These are phyloP conservation scores for Cranoglanis bouderius DNA, from an alignment of 2,113 vertebrate genomes.

Conservation along the genomic window DNA sequence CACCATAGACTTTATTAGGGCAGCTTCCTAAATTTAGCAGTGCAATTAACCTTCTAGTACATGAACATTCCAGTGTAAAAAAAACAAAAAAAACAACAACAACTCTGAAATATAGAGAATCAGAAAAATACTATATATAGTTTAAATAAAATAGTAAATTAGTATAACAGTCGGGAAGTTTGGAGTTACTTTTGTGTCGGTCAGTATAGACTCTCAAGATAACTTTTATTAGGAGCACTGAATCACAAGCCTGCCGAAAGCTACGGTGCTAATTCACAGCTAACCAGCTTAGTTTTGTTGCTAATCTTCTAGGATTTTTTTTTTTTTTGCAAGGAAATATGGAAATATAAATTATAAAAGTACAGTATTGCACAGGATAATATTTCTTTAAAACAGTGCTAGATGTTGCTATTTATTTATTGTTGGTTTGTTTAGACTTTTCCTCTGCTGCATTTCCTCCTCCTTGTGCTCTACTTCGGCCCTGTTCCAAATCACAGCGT, in stretches of 20 bases:
- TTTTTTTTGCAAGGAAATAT: not conserved
- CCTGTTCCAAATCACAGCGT: constrained; percentile 34
- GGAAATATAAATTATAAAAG: not conserved
- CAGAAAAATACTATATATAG: not conserved
- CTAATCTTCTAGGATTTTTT: not conserved
- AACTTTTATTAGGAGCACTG: not conserved
- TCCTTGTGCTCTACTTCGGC: constrained; percentile 33
- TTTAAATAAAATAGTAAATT: not conserved
- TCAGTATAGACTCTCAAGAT: not conserved
- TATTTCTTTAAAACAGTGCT: not conserved
- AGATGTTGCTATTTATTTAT: not conserved
- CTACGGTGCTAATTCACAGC: not conserved
- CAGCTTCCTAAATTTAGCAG: too few relatives aligned
- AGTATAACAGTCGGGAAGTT: not conserved
- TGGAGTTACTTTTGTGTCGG: not conserved
- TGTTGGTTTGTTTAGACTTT: not conserved
- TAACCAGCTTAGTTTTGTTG: not conserved
- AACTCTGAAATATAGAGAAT: not conserved
- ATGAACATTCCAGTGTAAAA: too few relatives aligned
- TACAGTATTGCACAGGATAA: not conserved
- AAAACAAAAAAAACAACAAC: too few relatives aligned
- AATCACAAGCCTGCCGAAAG: not conserved
- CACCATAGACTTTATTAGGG: too few relatives aligned
- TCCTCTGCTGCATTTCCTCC: not conserved
- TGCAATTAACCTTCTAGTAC: not conserved